phyloP scores from a whole-genome alignment of 2,113 vertebrate genomes.

The Bos indicus region DNA sequence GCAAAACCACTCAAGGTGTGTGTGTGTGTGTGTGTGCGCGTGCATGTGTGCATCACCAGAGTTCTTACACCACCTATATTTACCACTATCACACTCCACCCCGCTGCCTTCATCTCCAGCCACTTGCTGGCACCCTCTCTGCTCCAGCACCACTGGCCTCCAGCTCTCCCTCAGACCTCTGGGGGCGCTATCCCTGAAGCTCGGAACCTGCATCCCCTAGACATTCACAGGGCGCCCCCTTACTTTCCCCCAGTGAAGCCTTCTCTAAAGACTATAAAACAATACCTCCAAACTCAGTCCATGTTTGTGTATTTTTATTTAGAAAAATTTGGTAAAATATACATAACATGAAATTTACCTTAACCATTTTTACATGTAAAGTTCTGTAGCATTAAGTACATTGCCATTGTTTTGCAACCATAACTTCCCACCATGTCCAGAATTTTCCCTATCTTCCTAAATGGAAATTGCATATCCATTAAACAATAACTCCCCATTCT shows the following conservation, averaged over 20 bases:
- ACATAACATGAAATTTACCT: background rate
- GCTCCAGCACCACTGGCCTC: background rate
- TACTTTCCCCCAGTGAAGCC: background rate
- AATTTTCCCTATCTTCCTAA: background rate
- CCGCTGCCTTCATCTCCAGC: background rate
- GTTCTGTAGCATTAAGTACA: background rate
- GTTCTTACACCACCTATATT: background rate
- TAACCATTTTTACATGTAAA: background rate
- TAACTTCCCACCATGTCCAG: background rate
- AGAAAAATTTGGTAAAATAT: background rate
- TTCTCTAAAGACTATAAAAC: background rate
- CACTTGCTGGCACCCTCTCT: background rate
- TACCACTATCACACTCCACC: background rate
- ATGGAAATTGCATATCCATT: background rate
- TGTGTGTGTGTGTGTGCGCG: accelerated
- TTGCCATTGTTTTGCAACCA: background rate
- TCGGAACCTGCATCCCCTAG: background rate
- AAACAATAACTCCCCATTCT: background rate
- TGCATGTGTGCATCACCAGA: accelerated
- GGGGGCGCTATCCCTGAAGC: background rate
- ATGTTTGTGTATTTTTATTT: background rate
- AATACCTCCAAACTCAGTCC: background rate
- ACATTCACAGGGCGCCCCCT: background rate
- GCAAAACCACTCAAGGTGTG: background rate
- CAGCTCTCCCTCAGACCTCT: background rate